Conservation (phyloP, 2,888 invertebrate genomes). For the Sialis fuliginosa region DNA sequence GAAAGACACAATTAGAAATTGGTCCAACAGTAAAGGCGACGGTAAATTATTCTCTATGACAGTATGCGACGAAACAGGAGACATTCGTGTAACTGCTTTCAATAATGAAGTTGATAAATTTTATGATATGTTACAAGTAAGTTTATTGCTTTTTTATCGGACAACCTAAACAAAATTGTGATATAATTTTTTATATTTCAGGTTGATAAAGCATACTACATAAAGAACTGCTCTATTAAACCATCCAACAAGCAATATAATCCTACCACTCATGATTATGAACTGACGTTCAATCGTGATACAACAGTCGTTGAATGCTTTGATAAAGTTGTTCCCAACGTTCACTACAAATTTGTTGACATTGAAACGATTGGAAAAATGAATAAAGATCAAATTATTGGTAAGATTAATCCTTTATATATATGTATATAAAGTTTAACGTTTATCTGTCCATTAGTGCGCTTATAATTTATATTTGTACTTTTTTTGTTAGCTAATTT, state of each 20-base stretch:
- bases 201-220: conserved; percentile 71
- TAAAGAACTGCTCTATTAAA: conserved; percentile 72
- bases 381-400: conserved; percentile 49
- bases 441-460: too few relatives aligned
- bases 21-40: conserved; percentile 85
- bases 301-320: conserved; percentile 35
- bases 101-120: conserved; percentile 75
- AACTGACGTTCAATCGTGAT: conserved; percentile 74
- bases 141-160: not conserved
- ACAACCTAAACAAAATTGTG: not conserved
- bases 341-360: conserved; percentile 23
- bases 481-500: too few relatives aligned
- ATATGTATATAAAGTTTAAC: not conserved
- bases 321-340: conserved; percentile 50
- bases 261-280: conserved; percentile 81
- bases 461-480: too few relatives aligned
- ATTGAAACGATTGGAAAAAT: conserved; percentile 39
- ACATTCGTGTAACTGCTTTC: conserved; percentile 85
- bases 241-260: conserved; percentile 84
- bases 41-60: conserved; percentile 89
- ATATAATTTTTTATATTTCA: conserved; percentile 18
- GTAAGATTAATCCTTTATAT: conserved; percentile 28
- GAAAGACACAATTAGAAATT: conserved; percentile 65
- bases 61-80: conserved; percentile 83
- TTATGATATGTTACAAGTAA: conserved; percentile 72